Conservation (phyloP, 2,113 vertebrate genomes). For the Cinclus mexicanus region DNA sequence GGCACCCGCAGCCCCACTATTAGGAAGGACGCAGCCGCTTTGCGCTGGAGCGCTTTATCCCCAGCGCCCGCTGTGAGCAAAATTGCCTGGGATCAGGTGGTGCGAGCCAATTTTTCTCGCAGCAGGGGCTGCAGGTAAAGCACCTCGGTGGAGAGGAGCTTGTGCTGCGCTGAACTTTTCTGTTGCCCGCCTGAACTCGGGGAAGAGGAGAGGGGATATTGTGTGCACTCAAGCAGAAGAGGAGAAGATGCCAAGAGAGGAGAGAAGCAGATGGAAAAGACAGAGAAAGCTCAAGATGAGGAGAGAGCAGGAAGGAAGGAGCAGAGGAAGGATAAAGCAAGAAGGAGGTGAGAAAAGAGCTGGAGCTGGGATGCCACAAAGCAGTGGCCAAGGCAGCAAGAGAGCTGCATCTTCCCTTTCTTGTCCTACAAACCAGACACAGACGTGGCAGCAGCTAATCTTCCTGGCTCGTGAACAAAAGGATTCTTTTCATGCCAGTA, state of each 20-base stretch:
- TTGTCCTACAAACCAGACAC: conserved; percentile 63
- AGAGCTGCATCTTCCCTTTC: conserved; percentile 61
- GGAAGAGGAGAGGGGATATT: conserved; percentile 55
- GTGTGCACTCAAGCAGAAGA: conserved; percentile 57
- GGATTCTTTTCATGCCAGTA: conserved; percentile 67
- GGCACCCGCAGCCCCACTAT: background rate
- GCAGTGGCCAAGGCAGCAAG: conserved; percentile 55
- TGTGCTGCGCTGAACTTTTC: conserved; percentile 30
- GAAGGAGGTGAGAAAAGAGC: conserved; percentile 62
- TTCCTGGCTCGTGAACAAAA: conserved; percentile 64
- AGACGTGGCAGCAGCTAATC: conserved; percentile 64
- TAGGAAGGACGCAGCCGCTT: background rate
- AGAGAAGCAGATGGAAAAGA: conserved; percentile 66
- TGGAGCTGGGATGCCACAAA: conserved; percentile 62
- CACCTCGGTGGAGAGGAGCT: conserved; percentile 47
- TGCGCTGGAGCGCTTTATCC: conserved; percentile 20
- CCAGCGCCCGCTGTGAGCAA: conserved; percentile 62
- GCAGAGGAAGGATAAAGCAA: conserved; percentile 59
- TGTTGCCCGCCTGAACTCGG: conserved; percentile 33
- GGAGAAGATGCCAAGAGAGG: conserved; percentile 48
- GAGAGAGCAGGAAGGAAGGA: conserved; percentile 63
- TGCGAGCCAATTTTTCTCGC: conserved; percentile 70
- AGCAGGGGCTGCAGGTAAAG: conserved; percentile 68
- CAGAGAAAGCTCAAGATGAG: conserved; percentile 59
- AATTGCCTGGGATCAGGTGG: conserved; percentile 70